phyloP scores from a whole-genome alignment of 2,888 invertebrate species.

The Drepana falcataria region DNA sequence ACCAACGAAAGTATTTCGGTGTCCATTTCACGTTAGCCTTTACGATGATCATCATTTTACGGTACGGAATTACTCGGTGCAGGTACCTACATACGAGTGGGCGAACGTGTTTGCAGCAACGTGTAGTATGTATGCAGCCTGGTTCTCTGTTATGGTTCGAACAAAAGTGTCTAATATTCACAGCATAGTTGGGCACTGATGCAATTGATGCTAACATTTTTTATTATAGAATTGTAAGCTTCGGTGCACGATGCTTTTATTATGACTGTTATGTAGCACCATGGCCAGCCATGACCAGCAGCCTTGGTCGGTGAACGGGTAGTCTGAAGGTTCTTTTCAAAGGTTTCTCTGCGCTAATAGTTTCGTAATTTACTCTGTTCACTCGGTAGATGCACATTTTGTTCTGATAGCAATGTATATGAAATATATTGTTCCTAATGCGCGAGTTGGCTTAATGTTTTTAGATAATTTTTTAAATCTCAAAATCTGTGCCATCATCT shows the following conservation, averaged over 20 bases:
- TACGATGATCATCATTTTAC: constrained; percentile 5
- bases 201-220: constrained; percentile 3
- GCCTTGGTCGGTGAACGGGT: constrained; percentile 67
- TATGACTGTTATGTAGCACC: constrained; percentile 45
- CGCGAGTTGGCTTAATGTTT: not conserved
- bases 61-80: too few relatives aligned
- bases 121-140: too few relatives aligned
- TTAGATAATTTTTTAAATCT: too few relatives aligned
- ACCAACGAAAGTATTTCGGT: constrained; percentile 55
- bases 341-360: constrained; percentile 42
- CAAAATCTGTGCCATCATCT: too few relatives aligned
- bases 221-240: constrained; percentile 13
- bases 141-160: too few relatives aligned
- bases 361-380: constrained; percentile 48
- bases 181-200: not conserved
- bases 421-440: not conserved
- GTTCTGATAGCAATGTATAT: not conserved
- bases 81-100: too few relatives aligned
- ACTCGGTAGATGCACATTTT: constrained; percentile 24
- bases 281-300: constrained; percentile 67
- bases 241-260: constrained; percentile 24
- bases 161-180: not conserved
- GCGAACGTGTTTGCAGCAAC: too few relatives aligned
- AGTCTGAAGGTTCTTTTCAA: constrained; percentile 46
- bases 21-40: constrained; percentile 32